Conservation (phyloP, 2,113 vertebrate species). For the Ictalurus furcatus region DNA sequence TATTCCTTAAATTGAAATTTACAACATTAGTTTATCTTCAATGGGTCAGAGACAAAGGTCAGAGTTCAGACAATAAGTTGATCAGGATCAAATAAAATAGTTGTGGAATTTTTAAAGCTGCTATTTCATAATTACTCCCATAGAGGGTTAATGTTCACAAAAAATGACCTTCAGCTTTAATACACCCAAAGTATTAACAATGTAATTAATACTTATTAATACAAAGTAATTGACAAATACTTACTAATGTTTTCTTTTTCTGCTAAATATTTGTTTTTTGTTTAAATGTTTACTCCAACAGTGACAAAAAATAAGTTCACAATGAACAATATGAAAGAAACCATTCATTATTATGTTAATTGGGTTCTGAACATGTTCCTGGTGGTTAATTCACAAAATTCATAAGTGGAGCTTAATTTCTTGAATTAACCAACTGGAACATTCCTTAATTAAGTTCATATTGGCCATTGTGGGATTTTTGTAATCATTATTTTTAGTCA, state of each 20-base stretch:
- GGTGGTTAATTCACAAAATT: constrained; percentile 14
- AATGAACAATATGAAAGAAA: neutral
- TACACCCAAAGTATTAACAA: neutral
- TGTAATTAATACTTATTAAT: neutral
- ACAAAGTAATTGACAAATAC: neutral
- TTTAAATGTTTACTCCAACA: neutral
- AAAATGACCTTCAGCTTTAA: neutral
- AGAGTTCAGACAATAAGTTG: neutral
- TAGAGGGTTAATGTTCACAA: neutral
- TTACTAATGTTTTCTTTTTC: neutral
- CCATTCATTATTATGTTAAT: constrained; percentile 9
- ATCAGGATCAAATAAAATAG: too few relatives aligned
- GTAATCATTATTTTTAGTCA: neutral
- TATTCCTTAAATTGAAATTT: neutral
- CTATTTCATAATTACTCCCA: neutral
- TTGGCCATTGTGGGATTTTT: neutral
- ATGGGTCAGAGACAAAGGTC: too few relatives aligned
- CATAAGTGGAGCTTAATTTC: constrained; percentile 5
- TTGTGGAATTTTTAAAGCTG: neutral
- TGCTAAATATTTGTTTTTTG: neutral
- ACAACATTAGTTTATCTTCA: too few relatives aligned
- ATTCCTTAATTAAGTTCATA: neutral
- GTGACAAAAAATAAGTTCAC: neutral
- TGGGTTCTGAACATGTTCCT: constrained; percentile 14
- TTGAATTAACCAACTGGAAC: constrained; percentile 10